Evolutionary conservation across 2,113 vertebrate species (phyloP), one percentile per base, ranked within the genome.

Genomic region (Channa maculata): DNA sequence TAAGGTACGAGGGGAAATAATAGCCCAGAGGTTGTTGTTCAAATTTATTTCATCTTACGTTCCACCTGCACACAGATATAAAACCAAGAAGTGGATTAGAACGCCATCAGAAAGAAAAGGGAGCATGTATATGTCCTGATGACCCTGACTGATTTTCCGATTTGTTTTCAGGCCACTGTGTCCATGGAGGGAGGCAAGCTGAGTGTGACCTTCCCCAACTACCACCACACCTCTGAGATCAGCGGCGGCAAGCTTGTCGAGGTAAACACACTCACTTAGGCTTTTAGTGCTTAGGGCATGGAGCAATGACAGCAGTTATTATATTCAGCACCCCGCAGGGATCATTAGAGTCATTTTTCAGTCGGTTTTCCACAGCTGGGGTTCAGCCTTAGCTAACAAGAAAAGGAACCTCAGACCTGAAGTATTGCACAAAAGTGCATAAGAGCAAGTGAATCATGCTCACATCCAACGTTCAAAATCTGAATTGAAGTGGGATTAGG

Each of bases 121-220:
- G 0, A 33, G 10, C 86, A 68, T 3, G 85, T 82, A 8, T 91
- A 92, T 13, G 11, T 3, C 9, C n/a, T 10, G 7, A 6, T 39
- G 54, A 24, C n/a, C 34, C 33, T 52, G 7, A 53, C 41, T 61
- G 43, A 65, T 58, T 41, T 33, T 14, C 34, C 60, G 14, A 6
- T 8, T 9, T 76, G 73, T 34, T 95, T 52, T 52, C 92, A 75
- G 94, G 92, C 87, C 71, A 93, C 90, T 1, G 90, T 93, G 72
- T 14, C 43, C 8, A 76, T 90, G 89, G 88, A 92, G 4, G 89
- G 81, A 64, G 83, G 83, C 60, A 92, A 91, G 87, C 83, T 93
- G 83, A 76, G 12, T 3, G 77, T 87, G 9, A 77, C 91, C 3
- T 97, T 96, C 77, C 95, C 96, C 75, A 96, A 96, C 86, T 97